A percentile compares a stretch with the other conserved stretches of the same genome.
Evolutionary conservation across 2,888 invertebrate genomes (phyloP).

Genomic region (Trissonchulus latispiculum): DNA sequence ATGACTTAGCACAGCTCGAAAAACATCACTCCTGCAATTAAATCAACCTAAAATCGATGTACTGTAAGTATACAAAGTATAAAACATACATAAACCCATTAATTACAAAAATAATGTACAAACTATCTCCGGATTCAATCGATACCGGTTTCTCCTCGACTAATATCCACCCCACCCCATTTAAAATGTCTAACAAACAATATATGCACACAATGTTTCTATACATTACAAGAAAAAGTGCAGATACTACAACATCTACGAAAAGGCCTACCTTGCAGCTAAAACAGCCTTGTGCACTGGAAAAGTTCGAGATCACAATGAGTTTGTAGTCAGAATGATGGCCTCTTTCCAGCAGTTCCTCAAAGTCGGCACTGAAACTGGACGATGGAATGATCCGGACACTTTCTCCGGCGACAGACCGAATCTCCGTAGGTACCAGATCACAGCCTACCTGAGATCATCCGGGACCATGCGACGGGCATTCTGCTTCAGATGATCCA

Average conservation of each 20-base stretch:
- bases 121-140: no score
- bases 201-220: background rate
- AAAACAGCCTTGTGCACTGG: constrained; percentile 3
- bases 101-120: no score
- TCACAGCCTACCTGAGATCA: constrained; percentile 29
- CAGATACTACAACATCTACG: background rate
- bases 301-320: background rate
- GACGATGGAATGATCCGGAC: no score
- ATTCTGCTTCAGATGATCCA: constrained; percentile 29
- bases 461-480: constrained; percentile 26
- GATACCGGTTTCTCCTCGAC: no score
- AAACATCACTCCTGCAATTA: constrained; percentile 74
- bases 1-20: constrained; percentile 98
- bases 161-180: no score
- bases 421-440: constrained; percentile 31
- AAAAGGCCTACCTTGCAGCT: background rate
- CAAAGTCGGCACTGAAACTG: background rate
- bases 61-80: background rate
- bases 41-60: background rate
- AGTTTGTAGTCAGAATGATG: constrained; percentile 16
- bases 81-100: no score
- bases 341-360: background rate
- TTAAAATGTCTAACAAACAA: no score
- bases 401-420: constrained; percentile 4
- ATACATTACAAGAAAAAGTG: background rate